Conservation (phyloP, 2,888 invertebrate species). For the Asteroscopus sphinx region DNA sequence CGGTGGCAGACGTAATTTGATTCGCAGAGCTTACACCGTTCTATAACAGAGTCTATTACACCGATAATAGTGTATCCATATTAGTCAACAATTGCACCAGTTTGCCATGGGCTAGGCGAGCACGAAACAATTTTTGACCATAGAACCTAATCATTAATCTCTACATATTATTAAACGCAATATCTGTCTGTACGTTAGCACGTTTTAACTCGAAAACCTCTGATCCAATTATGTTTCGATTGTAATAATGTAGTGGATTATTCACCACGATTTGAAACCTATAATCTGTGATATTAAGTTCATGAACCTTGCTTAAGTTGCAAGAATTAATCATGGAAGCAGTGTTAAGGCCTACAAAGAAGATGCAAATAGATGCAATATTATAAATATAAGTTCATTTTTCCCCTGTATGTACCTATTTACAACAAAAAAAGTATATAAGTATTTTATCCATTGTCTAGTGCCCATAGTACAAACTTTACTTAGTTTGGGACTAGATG, state of each 20-base stretch:
- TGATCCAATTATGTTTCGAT: constrained; percentile 37
- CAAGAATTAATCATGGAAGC: not conserved
- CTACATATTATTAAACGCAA: constrained; percentile 52
- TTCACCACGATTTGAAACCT: constrained; percentile 6
- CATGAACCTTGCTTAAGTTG: too few relatives aligned
- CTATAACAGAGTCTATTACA: constrained; percentile 60
- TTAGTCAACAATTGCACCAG: constrained; percentile 78
- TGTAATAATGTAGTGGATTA: too few relatives aligned
- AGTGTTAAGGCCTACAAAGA: too few relatives aligned
- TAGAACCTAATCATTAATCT: constrained; percentile 59
- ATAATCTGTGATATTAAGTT: not conserved
- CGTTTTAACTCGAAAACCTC: constrained; percentile 33
- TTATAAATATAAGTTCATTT: not conserved
- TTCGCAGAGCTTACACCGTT: constrained; percentile 77
- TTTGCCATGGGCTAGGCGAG: constrained; percentile 76
- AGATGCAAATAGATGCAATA: too few relatives aligned
- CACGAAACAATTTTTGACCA: constrained; percentile 80
- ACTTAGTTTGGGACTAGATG: too few relatives aligned
- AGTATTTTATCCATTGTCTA: too few relatives aligned
- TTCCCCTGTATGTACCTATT: too few relatives aligned
- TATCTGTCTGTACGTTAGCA: constrained; percentile 41
- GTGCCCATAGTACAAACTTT: too few relatives aligned
- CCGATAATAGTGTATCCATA: constrained; percentile 81
- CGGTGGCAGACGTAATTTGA: constrained; percentile 72
- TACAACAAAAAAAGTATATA: too few relatives aligned